Evolutionary conservation across 2,888 invertebrate genomes (phyloP), one percentile per base, ranked within the genome.

Genomic region (Andrena fulva): DNA sequence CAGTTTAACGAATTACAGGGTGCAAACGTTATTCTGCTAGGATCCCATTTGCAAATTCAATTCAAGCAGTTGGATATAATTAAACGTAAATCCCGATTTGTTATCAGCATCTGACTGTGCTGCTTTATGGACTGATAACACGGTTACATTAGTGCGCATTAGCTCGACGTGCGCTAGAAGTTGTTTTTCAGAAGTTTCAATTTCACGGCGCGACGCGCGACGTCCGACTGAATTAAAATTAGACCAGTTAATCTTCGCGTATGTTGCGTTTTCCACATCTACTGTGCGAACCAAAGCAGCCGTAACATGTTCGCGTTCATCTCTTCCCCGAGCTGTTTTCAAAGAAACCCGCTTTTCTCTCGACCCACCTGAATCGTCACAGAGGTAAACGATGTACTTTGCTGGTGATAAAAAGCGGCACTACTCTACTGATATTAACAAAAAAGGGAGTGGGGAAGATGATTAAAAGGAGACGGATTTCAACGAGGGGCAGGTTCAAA

Each of bases 401-500:
- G 27, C 54, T 42, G 54, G 35, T 59, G 59, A 35, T 48, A 59
- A 59, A 59, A 59, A 48, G n/a, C 69, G 10, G 35, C n/a, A 20
- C n/a, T 66, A 24, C 64, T 7, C n/a, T 59, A 56, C 29, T 59
- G 59, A 59, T 70, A 56, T n/a, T 59, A 69, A 69, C 27, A 42
- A 52, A 54, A 33, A 54, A 63, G 63, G 20, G 12, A 10, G 16
- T 20, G 8, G 31, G 8, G 29, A 27, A 50, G 35, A 64, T 59
- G 69, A 67, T 63, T 52, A 68, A 82, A 68, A 42, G 16, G 20
- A 59, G 59, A 63, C 62, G 33, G 5, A 42, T 68, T 67, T 67
- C 56, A 56, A 60, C 2, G 68, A 54, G 50, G 29, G 52, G n/a
- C 24, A 12, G 79, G 54, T 35, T 67, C 48, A 72, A 72, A 80